Evolutionary conservation across 2,797 vertebrate genomes (phyloP), one percentile per base, ranked within the genome.

Genomic region (Bradypodion ventrale): DNA sequence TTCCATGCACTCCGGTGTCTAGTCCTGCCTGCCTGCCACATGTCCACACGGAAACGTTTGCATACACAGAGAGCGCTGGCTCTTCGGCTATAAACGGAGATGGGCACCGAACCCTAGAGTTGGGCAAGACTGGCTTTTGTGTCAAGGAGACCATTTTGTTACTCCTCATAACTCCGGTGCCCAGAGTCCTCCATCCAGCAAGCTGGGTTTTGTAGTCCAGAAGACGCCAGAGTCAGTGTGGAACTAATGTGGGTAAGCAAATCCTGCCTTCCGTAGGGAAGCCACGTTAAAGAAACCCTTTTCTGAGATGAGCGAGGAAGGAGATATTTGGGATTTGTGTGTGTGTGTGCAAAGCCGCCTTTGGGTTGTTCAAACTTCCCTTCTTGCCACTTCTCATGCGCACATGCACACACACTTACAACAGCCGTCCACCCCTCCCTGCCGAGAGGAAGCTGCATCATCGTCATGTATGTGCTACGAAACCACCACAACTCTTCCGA

Each of bases 401-500:
- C 49, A 35, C 74, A 25, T 35, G 25, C 9, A 23, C 49, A 35
- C n/a, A n/a, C n/a, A n/a, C n/a, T n/a, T n/a, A n/a, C n/a, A n/a
- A n/a, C 19, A 37, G 23, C 27, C 68, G 1, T 2, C 60, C 19
- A 35, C 82, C 9, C 21, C 44, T 1, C 12, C 62, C n/a, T 16
- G 7, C 19, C 21, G 42, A 65, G 46, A 73, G 85, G 80, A 78
- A 86, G 42, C 75, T 2, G 60, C 69, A 44, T 79, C 75, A 44
- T 79, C 75, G 68, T 56, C 52, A 56, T 37, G 60, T 2, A 35
- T 6, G 10, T 27, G 44, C 29, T 60, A 13, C 60, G 65, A 73
- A 83, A 87, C 88, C 44, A 69, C 87, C 77, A n/a, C 78, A 72
- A 70, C 66, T 62, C 82, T 85, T 84, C 83, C 32, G 75, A 79